Conservation (phyloP, 2,797 vertebrate genomes). For the Sebastes cheni region DNA sequence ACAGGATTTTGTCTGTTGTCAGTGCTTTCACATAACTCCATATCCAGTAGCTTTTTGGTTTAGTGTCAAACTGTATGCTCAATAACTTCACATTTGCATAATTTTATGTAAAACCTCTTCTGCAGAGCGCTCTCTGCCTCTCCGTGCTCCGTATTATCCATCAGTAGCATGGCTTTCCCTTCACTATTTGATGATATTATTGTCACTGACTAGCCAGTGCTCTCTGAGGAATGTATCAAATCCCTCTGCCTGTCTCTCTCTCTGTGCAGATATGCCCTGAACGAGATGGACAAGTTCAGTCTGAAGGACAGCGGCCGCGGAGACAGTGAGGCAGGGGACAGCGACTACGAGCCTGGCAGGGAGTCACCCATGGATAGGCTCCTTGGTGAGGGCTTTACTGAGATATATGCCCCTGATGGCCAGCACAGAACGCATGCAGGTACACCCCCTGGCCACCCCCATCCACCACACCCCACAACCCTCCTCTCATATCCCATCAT, state of each 20-base stretch:
- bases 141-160: conserved; percentile 42
- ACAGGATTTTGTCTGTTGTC: background rate
- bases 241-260: conserved; percentile 27
- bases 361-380: conserved; percentile 96
- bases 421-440: conserved; percentile 93
- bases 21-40: conserved; percentile 1
- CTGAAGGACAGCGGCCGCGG: conserved; percentile 98
- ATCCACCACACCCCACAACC: background rate
- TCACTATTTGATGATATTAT: conserved; percentile 10
- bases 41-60: conserved; percentile 31
- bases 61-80: conserved; percentile 50
- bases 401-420: conserved; percentile 93
- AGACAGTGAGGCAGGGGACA: conserved; percentile 98
- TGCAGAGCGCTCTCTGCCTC: conserved; percentile 27
- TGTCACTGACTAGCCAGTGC: background rate
- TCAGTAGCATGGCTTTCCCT: background rate
- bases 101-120: conserved; percentile 64
- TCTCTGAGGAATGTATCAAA: conserved; percentile 11
- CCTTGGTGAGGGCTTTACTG: conserved; percentile 95
- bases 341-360: conserved; percentile 95
- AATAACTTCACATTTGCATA: conserved; percentile 59
- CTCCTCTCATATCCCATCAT: background rate
- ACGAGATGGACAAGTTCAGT: conserved; percentile 99
- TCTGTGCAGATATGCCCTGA: conserved; percentile 90
- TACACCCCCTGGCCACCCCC: conserved; percentile 75